Evolutionary conservation across 1,140 invertebrate genomes (phyloP), one percentile per base, ranked within the genome.

Genomic region (Patella vulgata): DNA sequence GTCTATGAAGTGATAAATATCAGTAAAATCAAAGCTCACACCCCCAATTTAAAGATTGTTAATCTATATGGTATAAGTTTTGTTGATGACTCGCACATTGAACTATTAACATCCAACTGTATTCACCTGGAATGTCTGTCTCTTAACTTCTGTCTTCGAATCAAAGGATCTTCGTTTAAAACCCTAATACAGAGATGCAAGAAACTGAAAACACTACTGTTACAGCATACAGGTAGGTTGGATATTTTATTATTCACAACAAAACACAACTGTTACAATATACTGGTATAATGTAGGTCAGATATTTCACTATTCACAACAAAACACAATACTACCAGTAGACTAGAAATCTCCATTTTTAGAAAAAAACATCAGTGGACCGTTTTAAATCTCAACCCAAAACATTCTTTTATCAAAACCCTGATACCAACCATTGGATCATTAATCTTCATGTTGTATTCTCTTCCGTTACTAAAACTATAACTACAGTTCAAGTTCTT

Each of bases 1-100:
- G 96, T 98, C 72, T 99, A 99, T 82, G 97, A 99, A 86, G 97
- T 99, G 0, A 96, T 99, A 68, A 99, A 99, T 82, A 95, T 99
- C 21, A 77, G 82, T 23, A 85, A 85, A 59, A 85, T 85, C 63
- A 85, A 85, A 68, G 73, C 82, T 0, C 96, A 98, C 82, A 99
- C 98, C 78, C 86, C 99, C 3, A 99, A 99, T 62, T 66, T 83
- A 31, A 66, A 76, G 28, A 70, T 85, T 6, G 80, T 85, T 25
- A 85, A 85, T 64, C 63, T 85, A 47, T 85, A 97, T 80, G 97
- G 97, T 0, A 98, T 99, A 57, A 97, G 96, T 81, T 99, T 99
- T 73, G 92, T 99, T 1, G 96, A 99, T 76, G 98, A 99, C 87
- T 95, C 93, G 0, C 97, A 99, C 78, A 97, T 99, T 51, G 98